Conservation (phyloP, 2,888 invertebrate genomes). For the Drosophila rellima region DNA sequence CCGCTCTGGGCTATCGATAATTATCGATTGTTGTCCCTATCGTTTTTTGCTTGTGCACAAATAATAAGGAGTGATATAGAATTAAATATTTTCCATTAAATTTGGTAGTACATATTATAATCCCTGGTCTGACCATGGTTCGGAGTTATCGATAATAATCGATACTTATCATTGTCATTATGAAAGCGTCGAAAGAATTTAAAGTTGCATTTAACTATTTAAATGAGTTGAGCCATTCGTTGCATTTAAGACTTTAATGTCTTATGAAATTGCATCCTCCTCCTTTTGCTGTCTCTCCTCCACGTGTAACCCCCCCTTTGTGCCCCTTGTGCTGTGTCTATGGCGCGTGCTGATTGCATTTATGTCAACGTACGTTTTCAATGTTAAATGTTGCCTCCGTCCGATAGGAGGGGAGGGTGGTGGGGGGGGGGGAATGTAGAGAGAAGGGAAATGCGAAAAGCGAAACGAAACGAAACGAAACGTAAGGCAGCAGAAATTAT, state of each 20-base stretch:
- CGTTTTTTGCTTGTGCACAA: too few relatives aligned
- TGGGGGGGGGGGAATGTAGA: background rate
- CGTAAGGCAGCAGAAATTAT: conserved; percentile 55
- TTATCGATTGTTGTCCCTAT: too few relatives aligned
- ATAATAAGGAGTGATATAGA: too few relatives aligned
- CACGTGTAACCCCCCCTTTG: background rate
- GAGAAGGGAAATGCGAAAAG: conserved; percentile 20
- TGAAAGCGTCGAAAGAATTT: background rate
- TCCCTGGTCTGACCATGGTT: too few relatives aligned
- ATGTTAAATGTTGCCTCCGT: conserved; percentile 69
- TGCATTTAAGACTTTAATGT: conserved; percentile 6
- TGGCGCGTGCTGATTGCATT: conserved; percentile 78
- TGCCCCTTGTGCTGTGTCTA: conserved; percentile 3
- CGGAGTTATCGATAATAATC: too few relatives aligned
- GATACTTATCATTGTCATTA: too few relatives aligned
- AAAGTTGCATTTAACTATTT: background rate
- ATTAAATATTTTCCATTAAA: too few relatives aligned
- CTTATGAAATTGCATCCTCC: conserved; percentile 10
- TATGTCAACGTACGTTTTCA: conserved; percentile 83
- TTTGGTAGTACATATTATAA: too few relatives aligned
- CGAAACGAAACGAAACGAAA: conserved; percentile 45
- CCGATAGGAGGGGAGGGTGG: too few relatives aligned
- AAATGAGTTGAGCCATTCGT: background rate
- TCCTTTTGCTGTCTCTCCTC: background rate
- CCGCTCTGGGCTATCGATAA: too few relatives aligned